Base-by-base conservation (phyloP, 2,113 vertebrate species). In the Abramis brama region DNA sequence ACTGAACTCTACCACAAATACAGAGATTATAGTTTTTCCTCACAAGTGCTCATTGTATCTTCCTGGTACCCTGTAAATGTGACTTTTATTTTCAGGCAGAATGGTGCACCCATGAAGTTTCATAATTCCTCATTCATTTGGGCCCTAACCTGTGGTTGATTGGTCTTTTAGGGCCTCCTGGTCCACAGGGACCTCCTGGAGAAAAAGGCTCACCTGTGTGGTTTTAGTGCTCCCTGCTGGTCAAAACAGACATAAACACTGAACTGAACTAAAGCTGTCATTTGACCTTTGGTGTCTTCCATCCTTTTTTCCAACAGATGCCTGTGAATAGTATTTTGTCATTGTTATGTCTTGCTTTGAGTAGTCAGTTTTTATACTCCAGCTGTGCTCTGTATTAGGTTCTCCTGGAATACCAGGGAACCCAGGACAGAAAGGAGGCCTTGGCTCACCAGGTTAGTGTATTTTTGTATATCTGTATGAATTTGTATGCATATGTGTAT, bases 191-290 rank as follows among this genome's bases (percentile, higher is more conserved):
- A 10, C 13, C 25, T 19, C 7, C 77, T 64, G 87, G 87, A 86
- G 6, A 9, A 33, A 89, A 86, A 85, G 87, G 87, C 23, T 86
- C 87, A 70, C 3, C 70, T 50, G 87, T 59, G 19, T 57, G 59
- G 66, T 17, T 81, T 66, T 47, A 87, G 30, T 55, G n/a, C 78
- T 62, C 71, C 83, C 83, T 85, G 50, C 43, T 82, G 83, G 75
- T 70, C 60, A 78, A 15, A 60, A 50, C 11, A 83, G 27, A 62
- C 33, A 9, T 84, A 1, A 23, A 21, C 2, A 0, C 13, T 47
- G 1, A 5, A 45, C 52, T 27, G 7, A 9, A 45, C 52, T 74
- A 19, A 7, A 30, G 6, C 2, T 39, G n/a, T 12, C 25, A 23
- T 71, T 82, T 43, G 13, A 52, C 47, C 10, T 52, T 9, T 70